Evolutionary conservation across 2,797 vertebrate species (phyloP).

Genomic region (Rhinatrema bivittatum): DNA sequence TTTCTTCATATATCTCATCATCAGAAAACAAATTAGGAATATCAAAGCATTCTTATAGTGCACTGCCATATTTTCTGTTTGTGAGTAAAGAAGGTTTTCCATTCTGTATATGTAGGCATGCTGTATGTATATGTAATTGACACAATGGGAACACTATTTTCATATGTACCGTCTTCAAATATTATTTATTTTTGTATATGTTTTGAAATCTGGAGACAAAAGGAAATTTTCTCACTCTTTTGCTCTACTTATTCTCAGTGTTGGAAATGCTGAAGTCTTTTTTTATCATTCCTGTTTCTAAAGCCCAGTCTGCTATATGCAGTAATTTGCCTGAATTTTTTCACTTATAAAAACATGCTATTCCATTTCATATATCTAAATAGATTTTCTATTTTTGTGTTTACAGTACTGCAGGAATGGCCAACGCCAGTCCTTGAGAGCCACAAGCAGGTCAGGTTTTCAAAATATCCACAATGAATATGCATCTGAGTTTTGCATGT

Average conservation of each 20-base stretch:
- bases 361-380: conserved; percentile 23
- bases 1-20: conserved; percentile 69
- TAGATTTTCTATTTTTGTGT: conserved; percentile 39
- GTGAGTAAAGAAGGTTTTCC: conserved; percentile 68
- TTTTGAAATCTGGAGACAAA: conserved; percentile 62
- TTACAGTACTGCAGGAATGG: too few relatives aligned
- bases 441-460: too few relatives aligned
- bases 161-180: conserved; percentile 63
- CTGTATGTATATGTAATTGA: conserved; percentile 69
- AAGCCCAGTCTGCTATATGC: conserved; percentile 27
- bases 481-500: too few relatives aligned
- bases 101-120: conserved; percentile 77
- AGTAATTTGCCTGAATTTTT: conserved; percentile 28
- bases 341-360: conserved; percentile 31
- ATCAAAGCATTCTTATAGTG: conserved; percentile 68
- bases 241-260: too few relatives aligned
- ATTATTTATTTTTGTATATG: conserved; percentile 81
- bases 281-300: conserved; percentile 30
- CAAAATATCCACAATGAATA: too few relatives aligned
- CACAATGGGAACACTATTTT: conserved; percentile 72
- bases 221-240: conserved; percentile 45
- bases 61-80: conserved; percentile 67
- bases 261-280: conserved; percentile 24
- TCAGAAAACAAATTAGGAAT: conserved; percentile 65
- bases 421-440: too few relatives aligned